Conservation (phyloP, 2,888 invertebrate species). For the Pimpla rufipes region DNA sequence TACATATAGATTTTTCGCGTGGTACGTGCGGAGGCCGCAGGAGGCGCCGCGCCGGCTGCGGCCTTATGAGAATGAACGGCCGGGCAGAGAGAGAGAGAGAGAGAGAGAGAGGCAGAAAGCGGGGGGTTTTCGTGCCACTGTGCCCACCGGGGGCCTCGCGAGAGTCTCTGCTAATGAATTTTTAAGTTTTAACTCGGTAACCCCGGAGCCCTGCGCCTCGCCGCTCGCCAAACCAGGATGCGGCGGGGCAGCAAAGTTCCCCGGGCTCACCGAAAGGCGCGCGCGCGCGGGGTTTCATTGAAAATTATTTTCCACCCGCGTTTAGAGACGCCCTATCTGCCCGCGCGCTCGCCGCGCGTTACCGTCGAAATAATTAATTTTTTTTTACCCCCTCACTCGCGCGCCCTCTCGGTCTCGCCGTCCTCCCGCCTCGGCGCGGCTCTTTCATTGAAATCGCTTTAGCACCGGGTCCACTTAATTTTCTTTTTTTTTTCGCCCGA, state of each 20-base stretch:
- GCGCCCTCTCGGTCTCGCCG: slow-evolving; percentile 9
- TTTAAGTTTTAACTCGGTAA: slow-evolving; percentile 73
- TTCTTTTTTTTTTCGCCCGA: slow-evolving; percentile 14
- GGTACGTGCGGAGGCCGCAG: slow-evolving; percentile 25
- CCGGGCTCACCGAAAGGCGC: slow-evolving; percentile 57
- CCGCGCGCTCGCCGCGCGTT: slow-evolving; percentile 50
- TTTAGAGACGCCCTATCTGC: slow-evolving; percentile 64
- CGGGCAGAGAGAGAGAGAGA: background rate
- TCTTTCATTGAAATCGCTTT: slow-evolving; percentile 18
- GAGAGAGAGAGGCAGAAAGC: background rate
- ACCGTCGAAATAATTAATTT: slow-evolving; percentile 70
- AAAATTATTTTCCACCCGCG: slow-evolving; percentile 72
- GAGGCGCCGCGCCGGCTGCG: slow-evolving; percentile 27
- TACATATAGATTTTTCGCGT: slow-evolving; percentile 34
- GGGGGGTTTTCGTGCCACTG: slow-evolving; percentile 16
- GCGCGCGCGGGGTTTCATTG: slow-evolving; percentile 71
- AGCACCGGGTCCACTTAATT: slow-evolving; percentile 43
- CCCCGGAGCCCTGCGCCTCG: slow-evolving; percentile 46
- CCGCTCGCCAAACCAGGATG: slow-evolving; percentile 29
- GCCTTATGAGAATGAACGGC: slow-evolving; percentile 39
- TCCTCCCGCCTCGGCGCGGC: slow-evolving; percentile 16
- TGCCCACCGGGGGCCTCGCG: slow-evolving; percentile 26
- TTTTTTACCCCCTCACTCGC: slow-evolving; percentile 51
- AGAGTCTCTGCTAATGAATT: slow-evolving; percentile 73
- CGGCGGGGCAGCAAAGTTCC: slow-evolving; percentile 64